Conservation (phyloP, 1,140 invertebrate species). For the Macrocentrus cingulum region DNA sequence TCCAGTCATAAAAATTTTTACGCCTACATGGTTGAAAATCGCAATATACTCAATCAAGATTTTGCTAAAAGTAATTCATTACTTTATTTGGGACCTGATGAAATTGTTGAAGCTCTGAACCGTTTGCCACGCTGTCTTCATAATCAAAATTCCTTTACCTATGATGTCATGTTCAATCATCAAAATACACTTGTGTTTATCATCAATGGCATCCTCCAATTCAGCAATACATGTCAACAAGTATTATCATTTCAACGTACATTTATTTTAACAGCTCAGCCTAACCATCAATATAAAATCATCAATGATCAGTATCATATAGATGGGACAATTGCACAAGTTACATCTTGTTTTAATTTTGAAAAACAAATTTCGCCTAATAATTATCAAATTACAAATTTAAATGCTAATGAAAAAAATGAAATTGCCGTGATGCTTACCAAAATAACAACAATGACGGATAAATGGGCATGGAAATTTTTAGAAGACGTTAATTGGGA, state of each 20-base stretch:
- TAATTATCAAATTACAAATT: slow-evolving; percentile 29
- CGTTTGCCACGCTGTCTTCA: slow-evolving; percentile 45
- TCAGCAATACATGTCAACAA: slow-evolving; percentile 23
- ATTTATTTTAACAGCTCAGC: slow-evolving; percentile 38
- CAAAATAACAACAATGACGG: slow-evolving; percentile 40
- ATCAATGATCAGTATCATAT: slow-evolving; percentile 49
- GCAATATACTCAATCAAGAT: slow-evolving; percentile 38
- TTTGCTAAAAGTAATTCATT: slow-evolving; percentile 30
- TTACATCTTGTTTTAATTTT: slow-evolving; percentile 16
- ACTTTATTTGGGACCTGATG: slow-evolving; percentile 41
- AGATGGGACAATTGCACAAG: slow-evolving; percentile 15
- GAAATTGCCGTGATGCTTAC: slow-evolving; percentile 35
- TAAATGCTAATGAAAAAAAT: slow-evolving; percentile 40
- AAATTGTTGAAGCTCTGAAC: slow-evolving; percentile 40
- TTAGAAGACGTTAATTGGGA: slow-evolving; percentile 43
- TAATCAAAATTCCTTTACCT: slow-evolving; percentile 39
- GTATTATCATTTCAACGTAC: slow-evolving; percentile 46
- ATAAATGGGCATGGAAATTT: slow-evolving; percentile 40
- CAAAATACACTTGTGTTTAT: slow-evolving; percentile 32
- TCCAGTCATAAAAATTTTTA: slow-evolving; percentile 22
- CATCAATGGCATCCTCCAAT: slow-evolving; percentile 44
- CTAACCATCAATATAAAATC: slow-evolving; percentile 50
- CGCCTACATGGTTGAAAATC: slow-evolving; percentile 32
- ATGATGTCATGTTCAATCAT: slow-evolving; percentile 39
- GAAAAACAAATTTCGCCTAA: slow-evolving; percentile 27